These are phyloP conservation scores for Marasmarcha lunaedactyla DNA, from an alignment of 2,888 invertebrate species.

Conservation along the genomic window DNA sequence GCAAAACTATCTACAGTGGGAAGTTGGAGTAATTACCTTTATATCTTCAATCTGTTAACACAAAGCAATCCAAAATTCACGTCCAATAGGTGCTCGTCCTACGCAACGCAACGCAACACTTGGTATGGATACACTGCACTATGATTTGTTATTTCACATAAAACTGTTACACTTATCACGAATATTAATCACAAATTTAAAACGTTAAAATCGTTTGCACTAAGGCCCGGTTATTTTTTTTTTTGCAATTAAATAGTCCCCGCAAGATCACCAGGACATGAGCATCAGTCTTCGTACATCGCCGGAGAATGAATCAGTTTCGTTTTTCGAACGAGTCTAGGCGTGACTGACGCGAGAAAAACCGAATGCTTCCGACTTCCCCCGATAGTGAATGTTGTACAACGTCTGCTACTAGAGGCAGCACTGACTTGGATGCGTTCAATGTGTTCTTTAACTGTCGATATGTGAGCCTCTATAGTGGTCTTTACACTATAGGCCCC, in stretches of 20 bases:
- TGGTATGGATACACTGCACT: constrained; percentile 31
- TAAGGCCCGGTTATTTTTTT: background rate
- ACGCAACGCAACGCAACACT: constrained; percentile 23
- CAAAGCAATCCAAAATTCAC: constrained; percentile 32
- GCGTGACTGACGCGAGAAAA: constrained; percentile 61
- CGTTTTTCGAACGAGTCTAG: constrained; percentile 69
- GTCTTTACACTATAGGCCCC: too few relatives aligned
- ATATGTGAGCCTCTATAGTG: too few relatives aligned
- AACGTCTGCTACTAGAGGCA: constrained; percentile 30
- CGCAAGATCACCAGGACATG: constrained; percentile 59
- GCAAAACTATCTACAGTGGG: constrained; percentile 7
- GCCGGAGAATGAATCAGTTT: constrained; percentile 64
- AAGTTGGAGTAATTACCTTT: too few relatives aligned
- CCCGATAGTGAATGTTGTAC: background rate
- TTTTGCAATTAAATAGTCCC: constrained; percentile 31
- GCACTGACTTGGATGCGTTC: constrained; percentile 30
- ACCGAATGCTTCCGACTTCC: constrained; percentile 41
- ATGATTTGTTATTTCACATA: constrained; percentile 42
- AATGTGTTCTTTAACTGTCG: too few relatives aligned
- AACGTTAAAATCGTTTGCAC: constrained; percentile 32
- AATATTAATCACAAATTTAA: constrained; percentile 55
- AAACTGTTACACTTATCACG: constrained; percentile 52
- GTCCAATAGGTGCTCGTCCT: constrained; percentile 16
- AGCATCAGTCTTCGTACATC: constrained; percentile 66
- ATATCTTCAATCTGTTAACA: too few relatives aligned